These are phyloP conservation scores for Bergia puertoricense DNA, from an alignment of 92 coral and sea anemone species.

Conservation along the genomic window DNA sequence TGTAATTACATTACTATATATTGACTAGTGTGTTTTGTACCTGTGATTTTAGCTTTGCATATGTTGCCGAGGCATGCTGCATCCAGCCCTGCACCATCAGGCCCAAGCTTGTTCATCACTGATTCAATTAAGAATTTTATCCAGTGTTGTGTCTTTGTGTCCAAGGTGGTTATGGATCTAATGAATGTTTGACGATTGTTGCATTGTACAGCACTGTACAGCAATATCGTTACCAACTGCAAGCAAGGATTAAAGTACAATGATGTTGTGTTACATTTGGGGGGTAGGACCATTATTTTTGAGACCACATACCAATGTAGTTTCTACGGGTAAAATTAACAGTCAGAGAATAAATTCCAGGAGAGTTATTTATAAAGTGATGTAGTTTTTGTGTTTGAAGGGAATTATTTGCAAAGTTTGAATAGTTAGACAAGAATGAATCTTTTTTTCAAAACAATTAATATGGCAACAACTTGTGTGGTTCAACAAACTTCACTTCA, in stretches of 20 bases:
- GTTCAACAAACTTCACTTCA: too few species aligned
- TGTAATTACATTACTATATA: too few species aligned
- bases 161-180: constrained; percentile 71
- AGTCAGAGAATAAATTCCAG: too few species aligned
- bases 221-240: constrained; percentile 80
- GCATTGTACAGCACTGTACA: constrained; percentile 88
- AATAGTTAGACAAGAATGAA: too few species aligned
- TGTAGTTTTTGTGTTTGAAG: too few species aligned
- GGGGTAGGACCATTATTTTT: too few species aligned
- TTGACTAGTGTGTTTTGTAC: neutral
- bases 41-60: constrained; percentile 2
- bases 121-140: constrained; percentile 83
- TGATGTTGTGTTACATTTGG: neutral
- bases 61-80: neutral
- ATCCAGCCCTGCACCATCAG: constrained; percentile 11
- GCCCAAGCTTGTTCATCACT: constrained; percentile 55
- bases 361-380: too few species aligned
- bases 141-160: constrained; percentile 71
- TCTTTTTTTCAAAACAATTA: too few species aligned
- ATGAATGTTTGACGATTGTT: constrained; percentile 74
- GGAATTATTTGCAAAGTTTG: too few species aligned
- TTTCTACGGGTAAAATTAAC: neutral
- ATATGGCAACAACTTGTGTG: too few species aligned
- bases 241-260: neutral
- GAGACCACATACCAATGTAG: neutral